A percentile compares a stretch with the other conserved stretches of the same genome.
These are phyloP conservation scores for Orgyia antiqua DNA, from an alignment of 2,888 invertebrate species.

Conservation along the genomic window DNA sequence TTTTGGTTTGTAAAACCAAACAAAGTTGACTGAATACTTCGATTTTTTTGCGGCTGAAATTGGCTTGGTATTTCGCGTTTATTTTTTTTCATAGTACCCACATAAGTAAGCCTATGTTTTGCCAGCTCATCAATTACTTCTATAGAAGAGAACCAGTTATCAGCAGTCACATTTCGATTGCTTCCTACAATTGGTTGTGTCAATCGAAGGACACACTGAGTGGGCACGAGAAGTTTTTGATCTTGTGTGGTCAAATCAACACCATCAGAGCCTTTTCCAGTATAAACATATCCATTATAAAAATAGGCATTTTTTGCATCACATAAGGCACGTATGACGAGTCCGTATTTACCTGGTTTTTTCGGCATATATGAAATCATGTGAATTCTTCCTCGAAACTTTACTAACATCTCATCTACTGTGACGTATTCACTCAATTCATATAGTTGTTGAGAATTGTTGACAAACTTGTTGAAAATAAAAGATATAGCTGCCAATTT, in stretches of 20 bases:
- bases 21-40: not conserved
- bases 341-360: slow-evolving; percentile 10
- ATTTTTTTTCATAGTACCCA: not conserved
- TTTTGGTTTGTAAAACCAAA: not conserved
- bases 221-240: not conserved
- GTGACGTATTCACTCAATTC: slow-evolving; percentile 18
- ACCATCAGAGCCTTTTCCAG: not conserved
- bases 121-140: too few relatives aligned
- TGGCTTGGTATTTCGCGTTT: too few relatives aligned
- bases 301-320: not conserved
- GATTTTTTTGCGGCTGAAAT: not conserved
- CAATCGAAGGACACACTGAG: not conserved
- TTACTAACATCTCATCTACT: slow-evolving; percentile 22
- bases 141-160: too few relatives aligned
- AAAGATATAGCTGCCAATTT: slow-evolving; percentile 6
- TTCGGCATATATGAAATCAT: slow-evolving; percentile 21
- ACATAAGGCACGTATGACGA: slow-evolving; percentile 1
- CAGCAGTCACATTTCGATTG: not conserved
- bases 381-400: slow-evolving; percentile 22
- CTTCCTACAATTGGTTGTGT: not conserved
- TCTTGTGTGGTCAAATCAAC: not conserved
- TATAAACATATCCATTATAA: not conserved
- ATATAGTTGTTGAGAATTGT: slow-evolving; percentile 2
- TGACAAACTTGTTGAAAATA: slow-evolving; percentile 8
- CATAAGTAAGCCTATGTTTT: too few relatives aligned